Evolutionary conservation across 2,888 invertebrate genomes (phyloP), one percentile per base, ranked within the genome.

Genomic region (Zygothrica quintamaculata): DNA sequence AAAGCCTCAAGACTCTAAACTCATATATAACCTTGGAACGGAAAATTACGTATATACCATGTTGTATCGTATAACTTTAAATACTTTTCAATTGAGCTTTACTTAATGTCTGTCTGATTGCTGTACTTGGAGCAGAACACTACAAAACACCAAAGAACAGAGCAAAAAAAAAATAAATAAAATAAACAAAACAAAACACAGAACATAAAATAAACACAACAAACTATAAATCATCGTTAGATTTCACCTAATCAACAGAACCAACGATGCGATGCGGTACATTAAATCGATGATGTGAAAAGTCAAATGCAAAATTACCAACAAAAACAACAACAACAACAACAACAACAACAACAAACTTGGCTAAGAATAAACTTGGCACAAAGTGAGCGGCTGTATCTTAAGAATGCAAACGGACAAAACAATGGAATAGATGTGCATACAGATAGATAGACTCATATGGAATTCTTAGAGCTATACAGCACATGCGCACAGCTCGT

Each of bases 181-280:
- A 3, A 26, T 2, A 12, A 36, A 31, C 15, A 39, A 26, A 44
- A 46, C 22, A 40, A 36, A 65, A 2, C 18, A 56, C 56, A 51
- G 58, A 65, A 59, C 58, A 46, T 56, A 59, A 56, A 51, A 29
- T 12, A 22, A 51, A 15, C 59, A 69, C 0, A 25, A 47, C 34
- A 22, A 37, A 29, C 29, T 48, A 39, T 39, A 39, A 51, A 58
- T 55, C 53, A 52, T 66, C 70, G 62, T 73, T 85, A 86, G 90
- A 90, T 90, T 90, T 90, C 90, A 85, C 90, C 90, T 89, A 88
- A 90, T 90, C 90, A 90, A 87, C 84, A 76, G 80, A 88, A 69
- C 79, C 88, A 90, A 77, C 89, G 89, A 89, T 73, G 77, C 71
- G 76, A 53, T 68, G 58, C 65, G 77, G 67, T 82, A 73, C 75